A percentile compares a stretch with the other conserved stretches of the same genome.
Evolutionary conservation across 2,888 invertebrate species (phyloP).

Genomic region (Platycheirus albimanus): DNA sequence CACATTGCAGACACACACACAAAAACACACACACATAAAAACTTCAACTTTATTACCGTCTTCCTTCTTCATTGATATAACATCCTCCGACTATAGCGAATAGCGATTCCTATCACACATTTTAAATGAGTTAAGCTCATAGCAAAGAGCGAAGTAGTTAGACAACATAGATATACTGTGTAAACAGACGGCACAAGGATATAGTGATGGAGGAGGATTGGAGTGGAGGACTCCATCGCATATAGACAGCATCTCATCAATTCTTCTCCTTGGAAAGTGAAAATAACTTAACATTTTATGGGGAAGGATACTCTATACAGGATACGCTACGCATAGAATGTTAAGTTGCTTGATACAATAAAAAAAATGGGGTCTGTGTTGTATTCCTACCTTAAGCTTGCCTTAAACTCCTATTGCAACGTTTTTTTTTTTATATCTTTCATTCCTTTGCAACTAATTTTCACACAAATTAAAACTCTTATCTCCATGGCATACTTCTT

Average conservation of each 20-base stretch:
- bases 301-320: neutral
- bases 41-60: conserved; percentile 2
- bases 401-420: conserved; percentile 19
- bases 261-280: conserved; percentile 32
- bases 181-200: conserved; percentile 49
- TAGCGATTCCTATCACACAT: conserved; percentile 65
- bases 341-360: neutral
- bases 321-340: conserved; percentile 5
- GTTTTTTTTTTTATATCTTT: conserved; percentile 36
- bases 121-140: conserved; percentile 61
- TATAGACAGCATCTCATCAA: conserved; percentile 66
- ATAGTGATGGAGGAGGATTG: no score
- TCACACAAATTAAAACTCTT: conserved; percentile 71
- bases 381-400: neutral
- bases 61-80: conserved; percentile 12
- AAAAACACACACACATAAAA: conserved; percentile 4
- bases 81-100: conserved; percentile 23
- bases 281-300: conserved; percentile 29
- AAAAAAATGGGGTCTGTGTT: neutral
- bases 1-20: conserved; percentile 33
- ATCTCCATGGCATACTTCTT: conserved; percentile 64
- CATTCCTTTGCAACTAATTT: conserved; percentile 59
- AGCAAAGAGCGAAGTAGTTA: conserved; percentile 11
- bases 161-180: conserved; percentile 20
- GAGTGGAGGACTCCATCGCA: conserved; percentile 46